Percentiles rank a stretch among this genome's conserved stretches.
Evolutionary conservation across 2,888 invertebrate genomes (phyloP).

Genomic region (Atherix ibis): DNA sequence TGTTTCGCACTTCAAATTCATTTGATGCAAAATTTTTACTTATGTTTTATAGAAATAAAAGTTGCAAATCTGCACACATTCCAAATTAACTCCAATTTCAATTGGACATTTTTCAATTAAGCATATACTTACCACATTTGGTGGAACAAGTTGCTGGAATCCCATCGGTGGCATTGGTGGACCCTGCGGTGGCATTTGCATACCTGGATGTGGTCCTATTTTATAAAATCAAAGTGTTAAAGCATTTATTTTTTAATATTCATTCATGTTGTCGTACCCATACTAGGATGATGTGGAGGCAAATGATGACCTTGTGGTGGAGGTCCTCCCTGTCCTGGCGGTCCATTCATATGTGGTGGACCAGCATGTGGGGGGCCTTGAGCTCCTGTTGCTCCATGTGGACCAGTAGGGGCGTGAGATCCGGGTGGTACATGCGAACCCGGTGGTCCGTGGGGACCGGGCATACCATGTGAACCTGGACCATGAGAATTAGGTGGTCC

Average conservation of each 20-base stretch:
- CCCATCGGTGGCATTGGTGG: constrained; percentile 35
- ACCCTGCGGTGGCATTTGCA: constrained; percentile 33
- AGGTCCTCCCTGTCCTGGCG: constrained; percentile 25
- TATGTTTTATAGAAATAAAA: too few species aligned
- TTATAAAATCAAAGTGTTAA: neutral
- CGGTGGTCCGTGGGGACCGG: constrained; percentile 14
- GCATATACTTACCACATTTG: constrained; percentile 34
- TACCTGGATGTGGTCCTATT: constrained; percentile 27
- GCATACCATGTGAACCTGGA: constrained; percentile 16
- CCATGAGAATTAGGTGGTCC: constrained; percentile 16
- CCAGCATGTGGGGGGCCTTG: constrained; percentile 34
- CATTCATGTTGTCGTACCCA: constrained; percentile 23
- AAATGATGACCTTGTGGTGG: constrained; percentile 41
- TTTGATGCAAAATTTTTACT: constrained; percentile 15
- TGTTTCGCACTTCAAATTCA: too few species aligned
- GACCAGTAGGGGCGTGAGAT: constrained; percentile 38
- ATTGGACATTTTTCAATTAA: constrained; percentile 6
- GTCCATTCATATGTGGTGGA: constrained; percentile 31
- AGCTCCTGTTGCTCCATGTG: constrained; percentile 27
- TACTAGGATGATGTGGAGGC: constrained; percentile 36
- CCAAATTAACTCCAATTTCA: neutral
- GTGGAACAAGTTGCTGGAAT: constrained; percentile 45
- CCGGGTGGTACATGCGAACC: too few species aligned
- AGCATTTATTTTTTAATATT: neutral
- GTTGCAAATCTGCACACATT: neutral